Percentiles rank a stretch among this genome's conserved stretches.
These are phyloP conservation scores for Gnathochromis pfefferi DNA, from an alignment of 2,113 vertebrate species.

Conservation along the genomic window DNA sequence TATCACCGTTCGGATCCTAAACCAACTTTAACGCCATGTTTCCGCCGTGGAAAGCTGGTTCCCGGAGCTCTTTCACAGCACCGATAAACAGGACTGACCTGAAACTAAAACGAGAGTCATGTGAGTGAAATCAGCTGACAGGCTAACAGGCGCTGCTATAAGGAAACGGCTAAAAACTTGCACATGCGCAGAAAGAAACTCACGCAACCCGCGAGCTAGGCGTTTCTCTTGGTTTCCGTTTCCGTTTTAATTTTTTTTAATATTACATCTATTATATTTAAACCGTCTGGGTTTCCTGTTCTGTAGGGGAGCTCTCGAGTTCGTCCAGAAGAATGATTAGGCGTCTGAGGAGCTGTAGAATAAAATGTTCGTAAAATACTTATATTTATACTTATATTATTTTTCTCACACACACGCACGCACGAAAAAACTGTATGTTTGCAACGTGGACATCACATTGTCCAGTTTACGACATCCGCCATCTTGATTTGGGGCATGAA, in stretches of 20 bases:
- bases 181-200: not conserved
- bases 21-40: not conserved
- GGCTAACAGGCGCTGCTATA: not conserved
- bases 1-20: not conserved
- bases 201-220: not conserved
- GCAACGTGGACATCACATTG: not conserved
- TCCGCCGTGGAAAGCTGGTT: not conserved
- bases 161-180: not conserved
- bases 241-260: not conserved
- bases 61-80: not conserved
- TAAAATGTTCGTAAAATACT: not conserved
- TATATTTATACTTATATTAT: not conserved
- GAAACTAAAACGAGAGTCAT: not conserved
- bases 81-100: not conserved
- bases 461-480: not conserved
- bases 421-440: not conserved
- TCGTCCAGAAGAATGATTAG: not conserved
- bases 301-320: not conserved
- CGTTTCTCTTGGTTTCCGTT: not conserved
- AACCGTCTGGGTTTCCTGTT: no score
- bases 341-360: not conserved
- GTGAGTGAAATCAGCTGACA: constrained; percentile 2
- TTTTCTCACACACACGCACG: fast-evolving
- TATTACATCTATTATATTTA: not conserved
- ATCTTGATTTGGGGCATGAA: not conserved